Evolutionary conservation across 2,888 invertebrate species (phyloP), one percentile per base, ranked within the genome.

Genomic region (Drosophila limbata): DNA sequence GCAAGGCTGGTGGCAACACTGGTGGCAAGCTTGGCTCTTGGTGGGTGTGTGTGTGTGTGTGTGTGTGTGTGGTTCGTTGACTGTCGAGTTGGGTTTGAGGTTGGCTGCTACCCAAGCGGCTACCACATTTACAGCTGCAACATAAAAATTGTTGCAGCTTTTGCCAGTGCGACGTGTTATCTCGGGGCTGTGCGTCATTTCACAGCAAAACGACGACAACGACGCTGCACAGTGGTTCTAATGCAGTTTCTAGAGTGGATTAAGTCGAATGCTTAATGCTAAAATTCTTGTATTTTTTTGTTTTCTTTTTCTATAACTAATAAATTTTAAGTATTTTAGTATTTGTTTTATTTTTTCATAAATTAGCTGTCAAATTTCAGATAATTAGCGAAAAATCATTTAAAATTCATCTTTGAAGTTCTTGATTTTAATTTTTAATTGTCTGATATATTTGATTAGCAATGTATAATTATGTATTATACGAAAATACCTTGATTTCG

Each of bases 111-210:
- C 39, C 52, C 48, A 44, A 53, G 71, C 51, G 51, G 55, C 64
- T 37, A 37, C 57, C 61, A 78, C 88, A 79, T 73, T 79, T 73
- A 78, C 82, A 79, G 79, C 63, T 73, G 82, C 88, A 88, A 63
- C 75, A 75, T 69, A 85, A 82, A 79, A 82, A 79, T 79, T 88
- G 74, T 86, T 86, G 86, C 86, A 83, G 79, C 82, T 81, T 78
- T 65, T 61, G 45, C 75, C 68, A 67, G 28, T 73, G 64, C 75
- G 79, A 79, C 80, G 75, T 89, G 90, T 91, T 90, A 90, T 91
- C 91, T 88, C 56, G 79, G 81, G 81, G 84, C 86, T 90, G 88
- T 90, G 90, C 90, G 90, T 90, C 91, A 91, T 90, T 90, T 90
- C 87, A 84, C 87, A 81, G 67, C 69, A 71, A 60, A 74, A 59